Evolutionary conservation across 2,888 invertebrate genomes (phyloP).

Genomic region (Coelopa pilipes): DNA sequence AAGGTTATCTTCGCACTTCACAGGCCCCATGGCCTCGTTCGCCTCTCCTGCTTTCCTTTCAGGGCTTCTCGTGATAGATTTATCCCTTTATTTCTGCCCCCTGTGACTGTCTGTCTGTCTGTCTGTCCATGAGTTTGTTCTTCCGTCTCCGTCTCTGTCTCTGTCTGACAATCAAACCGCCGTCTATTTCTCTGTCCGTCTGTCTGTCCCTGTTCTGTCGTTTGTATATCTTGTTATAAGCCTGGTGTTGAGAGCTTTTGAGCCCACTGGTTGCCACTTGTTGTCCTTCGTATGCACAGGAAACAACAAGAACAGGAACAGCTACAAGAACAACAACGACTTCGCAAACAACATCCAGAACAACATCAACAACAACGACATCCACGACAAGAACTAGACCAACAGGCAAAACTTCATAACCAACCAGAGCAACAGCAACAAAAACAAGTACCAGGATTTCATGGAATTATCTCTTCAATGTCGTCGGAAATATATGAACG

Average conservation of each 20-base stretch:
- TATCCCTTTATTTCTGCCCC: too few species aligned
- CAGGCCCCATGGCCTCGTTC: too few species aligned
- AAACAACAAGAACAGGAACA: neutral
- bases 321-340: neutral
- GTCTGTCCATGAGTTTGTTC: neutral
- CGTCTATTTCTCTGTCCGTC: neutral
- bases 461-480: neutral
- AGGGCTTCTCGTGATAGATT: too few species aligned
- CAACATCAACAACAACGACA: neutral
- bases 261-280: constrained; percentile 15
- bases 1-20: too few species aligned
- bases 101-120: neutral
- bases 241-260: neutral
- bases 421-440: neutral
- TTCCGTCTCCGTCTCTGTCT: neutral
- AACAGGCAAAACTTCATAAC: neutral
- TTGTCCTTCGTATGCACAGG: constrained; percentile 3
- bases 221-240: constrained; percentile 11
- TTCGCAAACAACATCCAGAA: too few species aligned
- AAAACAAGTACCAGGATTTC: neutral
- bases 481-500: too few species aligned
- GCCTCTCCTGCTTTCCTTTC: too few species aligned
- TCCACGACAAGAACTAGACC: neutral
- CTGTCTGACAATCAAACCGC: neutral
- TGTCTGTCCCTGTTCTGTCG: neutral